A percentile compares a stretch with the other conserved stretches of the same genome.
Evolutionary conservation across 2,113 vertebrate species (phyloP).

Genomic region (Nannobrachium achirus): DNA sequence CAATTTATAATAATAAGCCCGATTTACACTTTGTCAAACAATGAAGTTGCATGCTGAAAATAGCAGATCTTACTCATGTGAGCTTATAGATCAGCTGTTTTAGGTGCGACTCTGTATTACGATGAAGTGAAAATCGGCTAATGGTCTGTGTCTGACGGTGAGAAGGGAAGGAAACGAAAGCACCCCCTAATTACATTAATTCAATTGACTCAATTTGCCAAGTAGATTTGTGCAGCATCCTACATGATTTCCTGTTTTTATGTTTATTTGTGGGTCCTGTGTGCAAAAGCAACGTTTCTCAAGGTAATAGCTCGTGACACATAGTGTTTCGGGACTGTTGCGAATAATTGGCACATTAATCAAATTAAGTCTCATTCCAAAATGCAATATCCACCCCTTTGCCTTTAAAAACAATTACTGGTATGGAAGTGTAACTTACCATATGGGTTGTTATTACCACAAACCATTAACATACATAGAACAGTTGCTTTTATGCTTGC

Average conservation of each 20-base stretch:
- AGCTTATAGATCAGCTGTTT: too few species aligned
- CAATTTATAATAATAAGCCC: slow-evolving; percentile 8
- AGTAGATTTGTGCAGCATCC: too few species aligned
- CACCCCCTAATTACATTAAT: too few species aligned
- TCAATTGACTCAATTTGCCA: too few species aligned
- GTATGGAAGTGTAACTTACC: slow-evolving; percentile 3
- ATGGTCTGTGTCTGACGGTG: too few species aligned
- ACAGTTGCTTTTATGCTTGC: neutral
- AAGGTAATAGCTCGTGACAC: too few species aligned
- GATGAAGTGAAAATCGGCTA: too few species aligned
- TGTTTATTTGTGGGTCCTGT: slow-evolving; percentile 13
- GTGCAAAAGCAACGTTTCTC: slow-evolving; percentile 3
- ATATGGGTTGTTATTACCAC: slow-evolving; percentile 19
- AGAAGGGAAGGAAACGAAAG: too few species aligned
- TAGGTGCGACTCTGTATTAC: too few species aligned
- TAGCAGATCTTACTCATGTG: too few species aligned
- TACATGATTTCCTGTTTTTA: neutral
- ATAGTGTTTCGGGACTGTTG: slow-evolving; percentile 13
- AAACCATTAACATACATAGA: slow-evolving; percentile 12
- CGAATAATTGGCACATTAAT: slow-evolving; percentile 18
- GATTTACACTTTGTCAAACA: neutral
- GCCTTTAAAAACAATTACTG: neutral
- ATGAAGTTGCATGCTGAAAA: too few species aligned
- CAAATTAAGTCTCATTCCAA: slow-evolving; percentile 23
- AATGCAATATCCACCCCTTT: slow-evolving; percentile 8